These are phyloP conservation scores for Helogale parvula DNA, from an alignment of 2,113 vertebrate species.

Conservation along the genomic window DNA sequence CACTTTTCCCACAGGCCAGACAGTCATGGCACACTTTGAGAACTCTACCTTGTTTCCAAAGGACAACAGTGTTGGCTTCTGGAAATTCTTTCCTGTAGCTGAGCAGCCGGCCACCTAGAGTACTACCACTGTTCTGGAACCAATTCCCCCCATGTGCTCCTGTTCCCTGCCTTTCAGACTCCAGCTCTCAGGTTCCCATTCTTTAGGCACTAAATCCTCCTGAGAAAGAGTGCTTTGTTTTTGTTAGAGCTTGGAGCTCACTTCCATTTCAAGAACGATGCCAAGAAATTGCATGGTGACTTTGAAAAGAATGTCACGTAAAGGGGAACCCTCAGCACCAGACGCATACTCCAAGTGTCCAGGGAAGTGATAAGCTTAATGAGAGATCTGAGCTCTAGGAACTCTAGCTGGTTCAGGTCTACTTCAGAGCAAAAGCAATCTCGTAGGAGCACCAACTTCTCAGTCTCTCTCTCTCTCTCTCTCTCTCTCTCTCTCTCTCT, in stretches of 20 bases:
- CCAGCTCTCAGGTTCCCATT: background rate
- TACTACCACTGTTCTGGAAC: too few species aligned
- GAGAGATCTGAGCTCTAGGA: background rate
- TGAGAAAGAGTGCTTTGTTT: constrained; percentile 17
- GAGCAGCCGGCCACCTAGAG: background rate
- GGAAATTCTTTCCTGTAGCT: background rate
- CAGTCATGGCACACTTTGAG: background rate
- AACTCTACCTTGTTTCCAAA: background rate
- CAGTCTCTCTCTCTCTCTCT: background rate
- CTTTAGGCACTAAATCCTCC: background rate
- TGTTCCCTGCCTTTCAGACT: background rate
- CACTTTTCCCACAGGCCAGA: background rate
- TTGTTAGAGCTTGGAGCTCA: background rate
- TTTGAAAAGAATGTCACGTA: background rate
- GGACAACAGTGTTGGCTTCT: background rate
- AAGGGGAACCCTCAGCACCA: background rate
- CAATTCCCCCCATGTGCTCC: too few species aligned
- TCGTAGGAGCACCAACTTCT: fast-evolving
- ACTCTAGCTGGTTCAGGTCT: background rate
- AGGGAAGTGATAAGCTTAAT: background rate
- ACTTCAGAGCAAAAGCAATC: background rate
- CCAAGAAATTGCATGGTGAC: background rate
- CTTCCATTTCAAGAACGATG: background rate
- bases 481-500: background rate
- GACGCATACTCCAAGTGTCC: background rate